Percentiles rank a stretch among this genome's conserved stretches.
Conservation (phyloP, 2,888 invertebrate species). For the Microdon myrmicae region DNA sequence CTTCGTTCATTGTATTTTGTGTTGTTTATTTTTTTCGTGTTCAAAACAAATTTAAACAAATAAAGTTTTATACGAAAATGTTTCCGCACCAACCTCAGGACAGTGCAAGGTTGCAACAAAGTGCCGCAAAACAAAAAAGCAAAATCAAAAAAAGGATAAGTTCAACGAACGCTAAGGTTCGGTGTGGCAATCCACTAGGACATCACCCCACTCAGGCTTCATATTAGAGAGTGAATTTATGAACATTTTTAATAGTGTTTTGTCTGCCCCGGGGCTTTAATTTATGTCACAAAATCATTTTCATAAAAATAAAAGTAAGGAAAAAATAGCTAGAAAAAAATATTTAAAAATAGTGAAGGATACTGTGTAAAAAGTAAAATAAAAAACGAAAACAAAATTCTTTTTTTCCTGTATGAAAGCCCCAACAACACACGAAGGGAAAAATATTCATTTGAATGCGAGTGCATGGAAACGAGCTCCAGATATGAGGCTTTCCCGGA, state of each 20-base stretch:
- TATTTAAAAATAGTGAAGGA: constrained; percentile 27
- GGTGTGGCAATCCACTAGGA: constrained; percentile 33
- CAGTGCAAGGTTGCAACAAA: neutral
- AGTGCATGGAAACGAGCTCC: constrained; percentile 49
- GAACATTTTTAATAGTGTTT: constrained; percentile 55
- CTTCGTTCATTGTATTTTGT: too few species aligned
- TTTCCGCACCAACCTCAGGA: constrained; percentile 29
- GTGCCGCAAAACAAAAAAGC: neutral
- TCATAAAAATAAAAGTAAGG: constrained; percentile 44
- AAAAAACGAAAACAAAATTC: constrained; percentile 8
- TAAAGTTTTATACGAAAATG: constrained; percentile 26
- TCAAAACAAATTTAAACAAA: constrained; percentile 4
- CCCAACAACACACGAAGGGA: constrained; percentile 45
- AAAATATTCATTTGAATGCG: constrained; percentile 50
- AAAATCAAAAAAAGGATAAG: constrained; percentile 18
- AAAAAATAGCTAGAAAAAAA: constrained; percentile 13
- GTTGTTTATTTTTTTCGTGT: constrained; percentile 6
- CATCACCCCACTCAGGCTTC: constrained; percentile 34
- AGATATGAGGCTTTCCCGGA: constrained; percentile 51
- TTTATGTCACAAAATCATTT: constrained; percentile 55
- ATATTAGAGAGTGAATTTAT: constrained; percentile 52
- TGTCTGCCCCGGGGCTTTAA: constrained; percentile 52
- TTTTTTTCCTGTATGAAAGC: too few species aligned
- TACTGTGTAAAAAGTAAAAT: constrained; percentile 18
- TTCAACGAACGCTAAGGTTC: constrained; percentile 44